Conservation (phyloP, 1,140 invertebrate species). For the Scaptomyza graminum region DNA sequence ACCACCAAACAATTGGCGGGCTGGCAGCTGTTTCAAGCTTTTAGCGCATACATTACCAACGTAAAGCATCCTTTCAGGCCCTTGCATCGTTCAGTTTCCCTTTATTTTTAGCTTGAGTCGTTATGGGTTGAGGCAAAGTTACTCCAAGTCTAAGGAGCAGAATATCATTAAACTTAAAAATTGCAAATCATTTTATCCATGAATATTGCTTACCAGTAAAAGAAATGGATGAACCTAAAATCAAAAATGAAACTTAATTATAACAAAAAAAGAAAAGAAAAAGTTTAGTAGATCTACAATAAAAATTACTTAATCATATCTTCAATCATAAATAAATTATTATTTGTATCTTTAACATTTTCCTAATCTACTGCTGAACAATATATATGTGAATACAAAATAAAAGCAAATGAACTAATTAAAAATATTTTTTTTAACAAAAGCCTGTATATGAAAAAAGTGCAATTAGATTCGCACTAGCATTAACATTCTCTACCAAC, state of each 20-base stretch:
- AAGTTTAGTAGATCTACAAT: too few species aligned
- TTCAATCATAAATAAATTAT: too few species aligned
- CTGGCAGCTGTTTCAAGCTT: conserved; percentile 47
- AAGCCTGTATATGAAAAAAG: too few species aligned
- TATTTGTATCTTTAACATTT: too few species aligned
- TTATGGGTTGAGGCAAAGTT: conserved; percentile 31
- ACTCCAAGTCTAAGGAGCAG: conserved; percentile 28
- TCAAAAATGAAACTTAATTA: background rate
- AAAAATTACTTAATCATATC: too few species aligned
- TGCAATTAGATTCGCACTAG: too few species aligned
- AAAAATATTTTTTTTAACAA: too few species aligned
- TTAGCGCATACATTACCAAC: conserved; percentile 68
- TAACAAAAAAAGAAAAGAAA: background rate
- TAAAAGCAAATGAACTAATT: too few species aligned
- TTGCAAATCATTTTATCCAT: background rate
- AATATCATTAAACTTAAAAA: conserved; percentile 14
- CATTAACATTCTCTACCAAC: too few species aligned
- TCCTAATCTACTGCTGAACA: too few species aligned
- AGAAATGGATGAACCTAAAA: too few species aligned
- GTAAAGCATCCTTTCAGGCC: conserved; percentile 33
- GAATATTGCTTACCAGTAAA: background rate
- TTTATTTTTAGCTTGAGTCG: conserved; percentile 27
- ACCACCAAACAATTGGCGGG: conserved; percentile 60
- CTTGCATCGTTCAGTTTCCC: conserved; percentile 19
- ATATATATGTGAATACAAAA: too few species aligned